These are phyloP conservation scores for Macrosteles quadrilineatus DNA, from an alignment of 1,140 invertebrate species.

Conservation along the genomic window DNA sequence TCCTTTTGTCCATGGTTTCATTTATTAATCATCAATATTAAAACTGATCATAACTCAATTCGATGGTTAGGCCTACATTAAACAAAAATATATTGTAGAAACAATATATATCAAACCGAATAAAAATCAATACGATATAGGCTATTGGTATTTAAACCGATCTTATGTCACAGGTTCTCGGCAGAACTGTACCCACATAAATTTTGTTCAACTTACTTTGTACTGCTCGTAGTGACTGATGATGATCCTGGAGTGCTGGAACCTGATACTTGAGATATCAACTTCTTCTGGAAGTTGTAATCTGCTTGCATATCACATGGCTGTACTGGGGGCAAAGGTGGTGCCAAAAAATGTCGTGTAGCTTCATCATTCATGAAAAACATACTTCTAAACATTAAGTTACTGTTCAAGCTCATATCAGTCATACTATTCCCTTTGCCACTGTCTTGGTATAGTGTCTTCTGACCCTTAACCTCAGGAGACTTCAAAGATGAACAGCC, in stretches of 20 bases:
- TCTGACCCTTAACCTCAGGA: background rate
- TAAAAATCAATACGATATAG: too few species aligned
- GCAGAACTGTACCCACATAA: too few species aligned
- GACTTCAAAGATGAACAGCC: too few species aligned
- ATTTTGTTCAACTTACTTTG: slow-evolving; percentile 14
- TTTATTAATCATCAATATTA: too few species aligned
- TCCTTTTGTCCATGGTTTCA: too few species aligned
- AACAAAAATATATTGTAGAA: too few species aligned
- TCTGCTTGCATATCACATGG: slow-evolving; percentile 33
- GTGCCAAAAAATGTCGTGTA: slow-evolving; percentile 43
- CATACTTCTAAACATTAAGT: slow-evolving; percentile 46
- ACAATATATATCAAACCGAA: too few species aligned
- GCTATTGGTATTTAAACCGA: too few species aligned
- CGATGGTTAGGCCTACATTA: too few species aligned
- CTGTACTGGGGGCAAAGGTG: slow-evolving; percentile 40
- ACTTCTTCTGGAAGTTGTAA: slow-evolving; percentile 40
- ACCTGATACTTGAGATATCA: slow-evolving; percentile 9
- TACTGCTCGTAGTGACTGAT: background rate
- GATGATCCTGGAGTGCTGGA: background rate
- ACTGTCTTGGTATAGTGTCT: background rate
- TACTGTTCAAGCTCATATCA: slow-evolving; percentile 38
- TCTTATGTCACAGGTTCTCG: too few species aligned
- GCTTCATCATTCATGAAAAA: slow-evolving; percentile 47
- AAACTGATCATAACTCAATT: too few species aligned
- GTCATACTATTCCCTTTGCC: background rate